Percentiles rank a stretch among this genome's conserved stretches.
Evolutionary conservation across 2,888 invertebrate genomes (phyloP).

Genomic region (Cerastis leucographa): DNA sequence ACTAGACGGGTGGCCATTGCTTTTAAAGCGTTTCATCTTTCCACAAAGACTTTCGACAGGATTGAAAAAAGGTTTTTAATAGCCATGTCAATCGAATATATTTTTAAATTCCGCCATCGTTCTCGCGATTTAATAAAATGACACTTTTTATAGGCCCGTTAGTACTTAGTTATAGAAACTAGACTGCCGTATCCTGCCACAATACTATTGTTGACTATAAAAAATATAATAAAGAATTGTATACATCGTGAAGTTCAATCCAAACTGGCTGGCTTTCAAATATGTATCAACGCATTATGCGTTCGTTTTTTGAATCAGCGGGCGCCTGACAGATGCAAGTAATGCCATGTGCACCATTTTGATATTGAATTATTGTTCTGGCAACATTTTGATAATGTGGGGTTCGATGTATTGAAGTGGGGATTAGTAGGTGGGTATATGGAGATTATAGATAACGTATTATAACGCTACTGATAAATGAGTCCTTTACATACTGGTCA

Average conservation of each 20-base stretch:
- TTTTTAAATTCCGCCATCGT: not conserved
- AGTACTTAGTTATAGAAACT: not conserved
- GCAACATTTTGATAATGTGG: conserved; percentile 65
- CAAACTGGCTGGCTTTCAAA: conserved; percentile 70
- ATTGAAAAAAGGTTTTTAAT: not conserved
- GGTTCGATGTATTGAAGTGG: conserved; percentile 56
- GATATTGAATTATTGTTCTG: conserved; percentile 77
- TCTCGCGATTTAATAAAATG: not conserved
- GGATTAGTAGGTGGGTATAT: conserved; percentile 51
- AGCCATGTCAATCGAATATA: not conserved
- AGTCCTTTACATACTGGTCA: not conserved
- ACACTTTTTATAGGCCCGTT: not conserved
- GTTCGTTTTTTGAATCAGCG: conserved; percentile 87
- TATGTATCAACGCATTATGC: conserved; percentile 82
- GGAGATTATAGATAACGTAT: conserved; percentile 33
- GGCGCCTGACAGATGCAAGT: conserved; percentile 87
- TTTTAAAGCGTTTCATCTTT: not conserved
- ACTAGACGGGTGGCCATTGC: not conserved
- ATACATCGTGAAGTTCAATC: conserved; percentile 49
- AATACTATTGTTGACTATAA: not conserved
- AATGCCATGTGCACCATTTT: conserved; percentile 84
- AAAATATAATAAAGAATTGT: not conserved
- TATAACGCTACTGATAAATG: conserved; percentile 10
- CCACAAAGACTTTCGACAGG: not conserved
- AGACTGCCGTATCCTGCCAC: not conserved